Base-by-base conservation (phyloP, 2,113 vertebrate species). In the Tympanuchus pallidicinctus region DNA sequence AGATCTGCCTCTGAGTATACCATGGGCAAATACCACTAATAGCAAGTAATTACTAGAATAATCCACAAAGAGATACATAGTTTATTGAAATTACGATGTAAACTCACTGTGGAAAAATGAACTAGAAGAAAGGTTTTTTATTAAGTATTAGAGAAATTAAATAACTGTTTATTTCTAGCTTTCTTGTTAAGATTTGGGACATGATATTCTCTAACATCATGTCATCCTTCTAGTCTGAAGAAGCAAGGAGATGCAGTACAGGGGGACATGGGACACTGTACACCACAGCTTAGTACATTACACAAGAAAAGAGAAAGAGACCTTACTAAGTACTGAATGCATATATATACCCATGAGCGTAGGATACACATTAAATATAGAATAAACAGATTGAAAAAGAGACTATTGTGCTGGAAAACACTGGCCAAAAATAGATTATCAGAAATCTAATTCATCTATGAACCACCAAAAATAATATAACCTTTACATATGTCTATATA, bases 201-300 rank as follows among this genome's bases (percentile, higher is more conserved):
- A 28, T 54, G 8, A 54, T 27, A 54, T 54, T 28, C 25, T 28
- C 27, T 54, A 54, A 28, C 52, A 16, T 22, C 30, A 8, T 1
- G 6, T 43, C 36, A 84, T 8, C 16, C 7, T 79, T 38, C 61
- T 32, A 57, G 17, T 63, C 74, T 40, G 4, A 9, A 18, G 0
- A 4, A 25, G 32, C 48, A 57, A 79, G 28, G 47, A 61, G 56
- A 69, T 0, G 3, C 28, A 3, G 1, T n/a, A 7, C 11, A 56
- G 18, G 8, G 6, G 6, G 13, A 70, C 70, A 15, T 0, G 0
- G 8, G 32, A 47, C 17, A 28, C 11, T 32, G 50, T 12, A 22
- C 36, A 18, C 81, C 28, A 28, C 4, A 73, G 45, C 30, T 73
- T 0, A 0, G 13, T 12, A 14, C 17, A 50, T 21, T 78, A 75